phyloP scores from a whole-genome alignment of 2,113 vertebrate species.

The Trematocara stigmaticum region DNA sequence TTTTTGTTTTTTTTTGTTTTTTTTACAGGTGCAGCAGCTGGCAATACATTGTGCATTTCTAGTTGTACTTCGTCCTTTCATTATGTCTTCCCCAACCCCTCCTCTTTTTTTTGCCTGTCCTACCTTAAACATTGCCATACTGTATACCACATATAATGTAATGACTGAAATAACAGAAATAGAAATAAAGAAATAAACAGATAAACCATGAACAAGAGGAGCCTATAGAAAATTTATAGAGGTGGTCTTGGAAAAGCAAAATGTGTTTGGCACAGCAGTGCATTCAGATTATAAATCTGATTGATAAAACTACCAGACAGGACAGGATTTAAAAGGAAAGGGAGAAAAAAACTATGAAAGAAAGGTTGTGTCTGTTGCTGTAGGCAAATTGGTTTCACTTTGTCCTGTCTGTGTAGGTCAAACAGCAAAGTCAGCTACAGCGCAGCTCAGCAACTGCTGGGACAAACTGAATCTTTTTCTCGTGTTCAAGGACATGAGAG shows the following conservation, averaged over 20 bases:
- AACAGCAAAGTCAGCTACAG: background rate
- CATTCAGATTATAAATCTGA: background rate
- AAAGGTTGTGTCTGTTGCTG: background rate
- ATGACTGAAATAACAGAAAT: background rate
- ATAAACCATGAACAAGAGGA: background rate
- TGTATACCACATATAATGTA: background rate
- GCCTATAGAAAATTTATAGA: background rate
- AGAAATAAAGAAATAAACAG: background rate
- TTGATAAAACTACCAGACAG: background rate
- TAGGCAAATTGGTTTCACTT: conserved; percentile 12
- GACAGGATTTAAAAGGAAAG: background rate
- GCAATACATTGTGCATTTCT: background rate
- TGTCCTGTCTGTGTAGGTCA: background rate
- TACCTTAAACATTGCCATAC: background rate
- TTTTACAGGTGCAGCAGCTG: background rate
- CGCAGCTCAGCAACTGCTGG: background rate
- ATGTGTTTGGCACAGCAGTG: background rate
- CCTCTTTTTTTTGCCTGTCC: background rate
- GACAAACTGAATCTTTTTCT: background rate
- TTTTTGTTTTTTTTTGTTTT: too few species aligned
- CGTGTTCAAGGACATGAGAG: conserved; percentile 12
- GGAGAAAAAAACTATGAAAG: background rate
- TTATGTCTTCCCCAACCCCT: background rate
- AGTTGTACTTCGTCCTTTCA: background rate
- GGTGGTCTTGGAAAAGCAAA: background rate